These are phyloP conservation scores for Leptothorax acervorum DNA, from an alignment of 2,888 invertebrate genomes.

Conservation along the genomic window DNA sequence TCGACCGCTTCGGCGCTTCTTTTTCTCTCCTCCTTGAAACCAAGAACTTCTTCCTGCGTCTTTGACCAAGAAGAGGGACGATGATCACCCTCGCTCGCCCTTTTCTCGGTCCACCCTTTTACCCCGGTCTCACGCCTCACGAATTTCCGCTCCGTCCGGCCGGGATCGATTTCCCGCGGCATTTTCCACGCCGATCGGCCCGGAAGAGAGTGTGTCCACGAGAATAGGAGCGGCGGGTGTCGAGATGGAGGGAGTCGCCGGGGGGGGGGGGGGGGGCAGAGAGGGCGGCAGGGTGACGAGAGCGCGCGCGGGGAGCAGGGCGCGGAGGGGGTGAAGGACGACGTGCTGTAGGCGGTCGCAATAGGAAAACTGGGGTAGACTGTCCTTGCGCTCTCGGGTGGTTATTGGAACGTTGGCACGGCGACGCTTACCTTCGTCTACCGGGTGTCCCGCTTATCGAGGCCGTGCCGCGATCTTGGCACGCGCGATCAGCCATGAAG, in stretches of 20 bases:
- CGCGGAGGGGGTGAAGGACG: constrained; percentile 72
- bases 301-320: constrained; percentile 38
- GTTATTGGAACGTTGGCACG: constrained; percentile 85
- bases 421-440: constrained; percentile 81
- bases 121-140: constrained; percentile 76
- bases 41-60: constrained; percentile 68
- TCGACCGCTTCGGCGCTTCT: constrained; percentile 13
- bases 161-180: constrained; percentile 75
- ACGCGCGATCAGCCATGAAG: constrained; percentile 60
- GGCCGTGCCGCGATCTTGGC: constrained; percentile 64
- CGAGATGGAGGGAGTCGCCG: constrained; percentile 42
- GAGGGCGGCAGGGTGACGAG: constrained; percentile 36
- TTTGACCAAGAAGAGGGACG: constrained; percentile 71
- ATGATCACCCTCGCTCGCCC: constrained; percentile 65
- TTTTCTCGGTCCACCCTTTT: constrained; percentile 71
- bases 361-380: constrained; percentile 84
- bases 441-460: constrained; percentile 73
- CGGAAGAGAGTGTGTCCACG: constrained; percentile 77
- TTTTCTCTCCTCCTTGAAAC: constrained; percentile 63
- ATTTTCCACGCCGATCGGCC: constrained; percentile 82
- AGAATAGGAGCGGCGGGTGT: constrained; percentile 50
- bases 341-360: constrained; percentile 80
- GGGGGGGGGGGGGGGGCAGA: constrained; percentile 13
- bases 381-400: constrained; percentile 84
- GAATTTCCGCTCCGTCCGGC: constrained; percentile 72